Evolutionary conservation across 2,113 vertebrate species (phyloP), one percentile per base, ranked within the genome.

Genomic region (Myrmecobius fasciatus): DNA sequence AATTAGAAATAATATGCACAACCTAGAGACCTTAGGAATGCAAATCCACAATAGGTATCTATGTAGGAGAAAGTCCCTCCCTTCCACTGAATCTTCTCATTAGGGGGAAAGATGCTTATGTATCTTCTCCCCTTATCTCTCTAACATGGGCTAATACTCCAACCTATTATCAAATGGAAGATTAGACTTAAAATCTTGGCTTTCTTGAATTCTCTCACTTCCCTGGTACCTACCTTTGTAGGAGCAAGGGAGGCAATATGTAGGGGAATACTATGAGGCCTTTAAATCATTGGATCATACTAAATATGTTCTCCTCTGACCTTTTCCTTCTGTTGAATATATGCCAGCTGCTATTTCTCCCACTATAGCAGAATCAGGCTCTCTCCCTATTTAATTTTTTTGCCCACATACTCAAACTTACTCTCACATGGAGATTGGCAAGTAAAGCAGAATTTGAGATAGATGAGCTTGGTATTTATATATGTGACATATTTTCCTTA

Each of bases 31-130:
- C 25, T 60, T n/a, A 48, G 47, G 3, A 89, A 52, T 83, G 49
- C 28, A n/a, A 54, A 83, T 47, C 47, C 53, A 52, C 25, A 51
- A 2, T 2, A 0, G 0, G 48, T 28, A 91, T 43, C 51, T 24
- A 0, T 25, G 43, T 17, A 2, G 46, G 48, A 11, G 10, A 47
- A 51, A 92, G 36, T 2, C 0, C 2, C 11, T 51, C 31, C 26
- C 25, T 1, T 67, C 25, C 43, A 49, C 7, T 8, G 7, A 0
- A 1, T 83, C 26, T 8, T 28, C 89, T 36, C 48, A 28, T 93
- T 43, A 31, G 60, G 10, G 52, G 28, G 1, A 24, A 14, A 60
- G 24, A 36, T 52, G 25, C 88, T 10, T n/a, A 2, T 94, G 49
- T 91, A n/a, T 47, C 53, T 51, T 48, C n/a, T 52, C 25, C 31